These are phyloP conservation scores for Deroptyus accipitrinus DNA, from an alignment of 2,113 vertebrate species.

Conservation along the genomic window DNA sequence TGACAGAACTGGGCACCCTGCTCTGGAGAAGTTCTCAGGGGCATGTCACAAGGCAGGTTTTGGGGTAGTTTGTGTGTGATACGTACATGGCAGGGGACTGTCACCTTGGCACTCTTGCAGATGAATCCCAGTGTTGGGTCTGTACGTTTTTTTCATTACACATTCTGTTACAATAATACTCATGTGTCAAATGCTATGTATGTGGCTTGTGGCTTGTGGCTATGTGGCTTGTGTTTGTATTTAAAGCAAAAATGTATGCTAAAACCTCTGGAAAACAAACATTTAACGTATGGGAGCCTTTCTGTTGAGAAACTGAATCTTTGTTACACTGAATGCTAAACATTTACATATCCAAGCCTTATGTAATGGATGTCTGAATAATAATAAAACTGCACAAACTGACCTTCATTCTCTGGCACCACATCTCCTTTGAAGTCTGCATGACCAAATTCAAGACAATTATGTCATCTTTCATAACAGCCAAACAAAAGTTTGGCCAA, in stretches of 20 bases:
- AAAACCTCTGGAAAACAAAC: constrained; percentile 1
- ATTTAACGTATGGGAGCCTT: background rate
- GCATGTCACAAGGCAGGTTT: background rate
- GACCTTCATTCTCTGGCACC: constrained; percentile 64
- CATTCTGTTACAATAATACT: background rate
- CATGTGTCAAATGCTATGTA: background rate
- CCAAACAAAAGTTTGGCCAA: constrained; percentile 68
- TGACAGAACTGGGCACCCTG: background rate
- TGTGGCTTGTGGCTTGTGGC: background rate
- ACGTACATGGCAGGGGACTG: fast-evolving
- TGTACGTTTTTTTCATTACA: background rate
- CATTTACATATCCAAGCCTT: constrained; percentile 62
- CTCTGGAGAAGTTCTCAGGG: background rate
- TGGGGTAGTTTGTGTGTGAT: background rate
- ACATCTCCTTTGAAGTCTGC: constrained; percentile 62
- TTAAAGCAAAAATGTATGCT: background rate
- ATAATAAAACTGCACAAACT: constrained; percentile 64
- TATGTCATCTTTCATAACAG: constrained; percentile 68
- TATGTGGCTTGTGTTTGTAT: background rate
- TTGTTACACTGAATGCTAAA: constrained; percentile 17
- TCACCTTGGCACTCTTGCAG: background rate
- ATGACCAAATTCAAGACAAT: constrained; percentile 69
- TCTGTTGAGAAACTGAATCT: background rate
- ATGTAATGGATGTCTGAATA: constrained; percentile 68
- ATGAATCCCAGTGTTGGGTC: background rate